Percentiles rank a stretch among this genome's conserved stretches.
These are phyloP conservation scores for Arizona elegans DNA, from an alignment of 2,113 vertebrate species.

Conservation along the genomic window DNA sequence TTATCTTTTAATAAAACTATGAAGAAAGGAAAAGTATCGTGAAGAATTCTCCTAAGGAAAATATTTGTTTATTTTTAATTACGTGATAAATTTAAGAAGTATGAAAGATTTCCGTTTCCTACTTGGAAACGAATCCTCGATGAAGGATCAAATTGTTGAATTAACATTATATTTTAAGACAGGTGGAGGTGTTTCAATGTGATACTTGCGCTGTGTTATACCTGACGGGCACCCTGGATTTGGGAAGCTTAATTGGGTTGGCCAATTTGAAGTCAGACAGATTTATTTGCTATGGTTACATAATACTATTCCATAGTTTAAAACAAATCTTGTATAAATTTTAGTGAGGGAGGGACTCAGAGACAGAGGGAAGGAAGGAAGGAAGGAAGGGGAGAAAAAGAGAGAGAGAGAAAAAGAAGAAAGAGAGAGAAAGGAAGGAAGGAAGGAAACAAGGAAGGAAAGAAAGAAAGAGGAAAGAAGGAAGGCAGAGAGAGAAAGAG, in stretches of 20 bases:
- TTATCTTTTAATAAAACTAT: background rate
- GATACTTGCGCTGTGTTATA: background rate
- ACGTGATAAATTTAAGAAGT: constrained; percentile 30
- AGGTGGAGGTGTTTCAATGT: background rate
- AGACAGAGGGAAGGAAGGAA: background rate
- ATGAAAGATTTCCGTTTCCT: constrained; percentile 30
- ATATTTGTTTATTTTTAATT: constrained; percentile 28
- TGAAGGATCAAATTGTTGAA: background rate
- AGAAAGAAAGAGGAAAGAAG: too few relatives aligned
- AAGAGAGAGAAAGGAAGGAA: too few relatives aligned
- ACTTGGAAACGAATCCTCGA: background rate
- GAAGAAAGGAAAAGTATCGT: background rate
- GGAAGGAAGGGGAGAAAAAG: background rate
- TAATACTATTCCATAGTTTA: background rate
- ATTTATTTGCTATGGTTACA: background rate
- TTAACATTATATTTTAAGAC: background rate
- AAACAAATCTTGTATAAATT: background rate
- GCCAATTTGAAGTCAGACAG: background rate
- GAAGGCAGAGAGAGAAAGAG: too few relatives aligned
- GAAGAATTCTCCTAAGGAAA: constrained; percentile 36
- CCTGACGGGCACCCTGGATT: background rate
- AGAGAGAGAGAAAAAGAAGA: background rate
- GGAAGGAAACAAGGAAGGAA: too few relatives aligned
- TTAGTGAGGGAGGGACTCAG: background rate
- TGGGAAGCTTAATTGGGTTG: background rate